phyloP scores from a whole-genome alignment of 2,888 invertebrate species.

The Phytoseiulus persimilis region DNA sequence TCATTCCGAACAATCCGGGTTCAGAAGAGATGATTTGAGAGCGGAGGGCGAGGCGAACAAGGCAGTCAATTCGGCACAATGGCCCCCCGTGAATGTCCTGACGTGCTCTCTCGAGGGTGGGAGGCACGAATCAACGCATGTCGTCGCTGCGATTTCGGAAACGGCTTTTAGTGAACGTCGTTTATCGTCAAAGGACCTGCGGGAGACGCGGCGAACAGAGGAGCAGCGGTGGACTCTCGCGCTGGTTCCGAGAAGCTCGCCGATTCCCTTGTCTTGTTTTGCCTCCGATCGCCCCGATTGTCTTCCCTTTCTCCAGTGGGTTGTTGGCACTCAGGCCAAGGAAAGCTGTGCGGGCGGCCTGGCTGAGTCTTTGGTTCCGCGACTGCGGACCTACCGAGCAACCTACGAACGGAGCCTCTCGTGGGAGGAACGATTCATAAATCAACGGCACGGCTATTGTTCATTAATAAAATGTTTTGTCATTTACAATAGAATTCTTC shows the following conservation, averaged over 20 bases:
- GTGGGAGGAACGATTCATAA: not conserved
- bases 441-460: slow-evolving; percentile 16
- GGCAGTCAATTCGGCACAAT: not conserved
- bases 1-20: not conserved
- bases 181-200: not conserved
- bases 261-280: not conserved
- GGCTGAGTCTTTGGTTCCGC: not conserved
- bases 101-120: not conserved
- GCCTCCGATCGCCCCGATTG: not conserved
- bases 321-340: not conserved
- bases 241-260: not conserved
- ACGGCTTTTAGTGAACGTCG: not conserved
- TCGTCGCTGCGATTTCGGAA: not conserved
- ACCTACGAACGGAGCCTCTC: not conserved
- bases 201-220: not conserved
- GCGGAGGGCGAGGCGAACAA: not conserved
- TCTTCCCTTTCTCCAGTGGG: not conserved
- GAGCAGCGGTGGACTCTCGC: not conserved
- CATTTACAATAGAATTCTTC: slow-evolving; percentile 27
- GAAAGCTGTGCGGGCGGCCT: not conserved
- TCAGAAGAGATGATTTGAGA: not conserved
- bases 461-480: slow-evolving; percentile 39
- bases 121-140: not conserved
- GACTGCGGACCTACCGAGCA: not conserved
- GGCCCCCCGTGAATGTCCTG: not conserved